Conservation (phyloP, 2,888 invertebrate species). For the Andrena fulva region DNA sequence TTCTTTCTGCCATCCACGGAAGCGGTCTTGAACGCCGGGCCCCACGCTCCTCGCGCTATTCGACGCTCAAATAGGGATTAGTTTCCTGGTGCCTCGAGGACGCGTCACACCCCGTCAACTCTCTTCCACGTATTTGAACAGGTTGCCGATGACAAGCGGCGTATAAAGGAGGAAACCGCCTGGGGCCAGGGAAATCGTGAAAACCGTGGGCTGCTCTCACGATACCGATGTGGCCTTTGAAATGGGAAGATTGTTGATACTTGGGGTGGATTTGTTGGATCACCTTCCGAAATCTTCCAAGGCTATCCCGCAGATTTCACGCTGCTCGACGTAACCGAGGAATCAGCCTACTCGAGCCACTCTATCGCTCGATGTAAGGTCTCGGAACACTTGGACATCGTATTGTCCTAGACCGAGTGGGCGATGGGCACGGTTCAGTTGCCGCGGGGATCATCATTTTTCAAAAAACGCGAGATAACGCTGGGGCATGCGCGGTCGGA, state of each 20-base stretch:
- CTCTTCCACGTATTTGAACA: constrained; percentile 57
- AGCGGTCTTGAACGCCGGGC: neutral
- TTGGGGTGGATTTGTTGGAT: constrained; percentile 37
- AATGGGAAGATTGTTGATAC: constrained; percentile 33
- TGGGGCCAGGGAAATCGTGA: constrained; percentile 17
- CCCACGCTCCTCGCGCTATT: constrained; percentile 1
- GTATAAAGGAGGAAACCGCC: constrained; percentile 19
- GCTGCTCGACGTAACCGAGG: neutral
- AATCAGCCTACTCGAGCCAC: neutral
- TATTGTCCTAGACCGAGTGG: too few relatives aligned
- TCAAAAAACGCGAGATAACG: constrained; percentile 10
- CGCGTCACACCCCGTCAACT: constrained; percentile 44
- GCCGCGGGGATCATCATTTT: constrained; percentile 1
- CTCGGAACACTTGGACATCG: neutral
- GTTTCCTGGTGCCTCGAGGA: constrained; percentile 44
- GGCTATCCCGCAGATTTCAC: neutral
- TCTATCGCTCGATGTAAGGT: neutral
- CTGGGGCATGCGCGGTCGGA: constrained; percentile 1
- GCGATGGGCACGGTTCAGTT: neutral
- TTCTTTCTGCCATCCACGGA: neutral
- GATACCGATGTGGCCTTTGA: neutral
- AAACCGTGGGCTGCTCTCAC: constrained; percentile 22
- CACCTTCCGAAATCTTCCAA: constrained; percentile 3
- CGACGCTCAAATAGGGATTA: constrained; percentile 55
- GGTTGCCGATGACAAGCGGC: constrained; percentile 47